Conservation (phyloP, 92 coral and sea anemone genomes). For the Epizoanthus fatuus region DNA sequence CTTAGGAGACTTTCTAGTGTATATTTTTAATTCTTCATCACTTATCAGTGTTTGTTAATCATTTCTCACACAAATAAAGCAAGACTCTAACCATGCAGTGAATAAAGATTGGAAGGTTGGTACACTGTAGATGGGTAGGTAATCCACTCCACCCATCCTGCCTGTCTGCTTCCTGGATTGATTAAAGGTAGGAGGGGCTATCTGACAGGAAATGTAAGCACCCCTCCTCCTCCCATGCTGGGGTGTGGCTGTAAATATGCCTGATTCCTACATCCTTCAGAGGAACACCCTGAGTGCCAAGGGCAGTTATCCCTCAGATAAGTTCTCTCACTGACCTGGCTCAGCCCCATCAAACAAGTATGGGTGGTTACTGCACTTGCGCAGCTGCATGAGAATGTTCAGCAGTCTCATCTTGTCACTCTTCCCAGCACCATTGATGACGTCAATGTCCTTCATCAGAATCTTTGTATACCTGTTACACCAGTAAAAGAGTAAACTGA, state of each 20-base stretch:
- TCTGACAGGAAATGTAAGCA: neutral
- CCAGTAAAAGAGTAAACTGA: neutral
- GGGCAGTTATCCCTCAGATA: neutral
- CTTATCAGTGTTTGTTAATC: too few species aligned
- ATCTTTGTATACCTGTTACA: constrained; percentile 93
- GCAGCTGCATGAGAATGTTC: constrained; percentile 98
- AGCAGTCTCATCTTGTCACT: constrained; percentile 97
- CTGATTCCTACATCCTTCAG: neutral
- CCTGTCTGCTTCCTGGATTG: neutral
- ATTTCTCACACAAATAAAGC: too few species aligned
- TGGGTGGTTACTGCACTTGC: constrained; percentile 98
- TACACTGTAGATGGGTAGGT: too few species aligned
- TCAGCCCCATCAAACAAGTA: constrained; percentile 99
- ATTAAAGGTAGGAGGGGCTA: neutral
- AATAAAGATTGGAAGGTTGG: too few species aligned
- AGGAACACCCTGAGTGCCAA: neutral
- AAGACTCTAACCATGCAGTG: too few species aligned
- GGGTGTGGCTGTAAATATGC: too few species aligned
- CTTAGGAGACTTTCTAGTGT: too few species aligned
- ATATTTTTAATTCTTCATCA: too few species aligned
- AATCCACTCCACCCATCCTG: too few species aligned
- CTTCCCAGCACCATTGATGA: constrained; percentile 99
- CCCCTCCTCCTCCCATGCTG: too few species aligned
- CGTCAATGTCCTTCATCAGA: constrained; percentile 98
- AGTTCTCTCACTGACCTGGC: constrained; percentile 76